Evolutionary conservation across 2,113 vertebrate genomes (phyloP).

Genomic region (Actenoides hombroni): DNA sequence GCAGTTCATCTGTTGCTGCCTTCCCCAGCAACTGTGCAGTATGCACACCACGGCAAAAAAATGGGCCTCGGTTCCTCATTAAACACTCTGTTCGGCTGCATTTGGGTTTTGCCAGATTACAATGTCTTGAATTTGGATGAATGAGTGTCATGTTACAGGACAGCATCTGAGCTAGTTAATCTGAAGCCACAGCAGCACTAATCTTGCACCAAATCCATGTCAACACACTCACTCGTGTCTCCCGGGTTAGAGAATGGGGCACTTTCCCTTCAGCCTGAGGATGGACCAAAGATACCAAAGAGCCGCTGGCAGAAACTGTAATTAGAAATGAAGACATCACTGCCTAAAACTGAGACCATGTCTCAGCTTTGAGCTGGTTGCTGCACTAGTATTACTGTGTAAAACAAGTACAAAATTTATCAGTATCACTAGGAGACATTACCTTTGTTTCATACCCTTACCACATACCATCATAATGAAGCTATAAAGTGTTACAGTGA

Average conservation of each 20-base stretch:
- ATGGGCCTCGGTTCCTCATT: background rate
- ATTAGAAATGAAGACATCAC: background rate
- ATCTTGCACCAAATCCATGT: background rate
- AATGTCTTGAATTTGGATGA: background rate
- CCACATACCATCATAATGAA: background rate
- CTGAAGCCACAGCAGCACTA: background rate
- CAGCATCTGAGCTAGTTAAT: background rate
- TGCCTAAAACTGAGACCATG: background rate
- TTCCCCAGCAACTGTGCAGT: background rate
- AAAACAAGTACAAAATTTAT: background rate
- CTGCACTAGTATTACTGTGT: background rate
- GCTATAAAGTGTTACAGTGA: background rate
- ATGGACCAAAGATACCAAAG: constrained; percentile 3
- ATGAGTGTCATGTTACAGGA: background rate
- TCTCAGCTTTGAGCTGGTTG: background rate
- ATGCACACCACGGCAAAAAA: background rate
- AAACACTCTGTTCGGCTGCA: background rate
- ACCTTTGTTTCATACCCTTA: background rate
- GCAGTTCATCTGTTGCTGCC: background rate
- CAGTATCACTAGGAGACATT: background rate
- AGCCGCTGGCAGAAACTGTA: background rate
- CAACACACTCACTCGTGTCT: constrained; percentile 10
- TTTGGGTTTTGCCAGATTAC: constrained; percentile 3
- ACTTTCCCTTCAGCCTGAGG: constrained; percentile 34
- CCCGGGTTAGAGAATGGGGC: background rate